phyloP scores from a whole-genome alignment of 2,888 invertebrate genomes.

The Polietes domitor region DNA sequence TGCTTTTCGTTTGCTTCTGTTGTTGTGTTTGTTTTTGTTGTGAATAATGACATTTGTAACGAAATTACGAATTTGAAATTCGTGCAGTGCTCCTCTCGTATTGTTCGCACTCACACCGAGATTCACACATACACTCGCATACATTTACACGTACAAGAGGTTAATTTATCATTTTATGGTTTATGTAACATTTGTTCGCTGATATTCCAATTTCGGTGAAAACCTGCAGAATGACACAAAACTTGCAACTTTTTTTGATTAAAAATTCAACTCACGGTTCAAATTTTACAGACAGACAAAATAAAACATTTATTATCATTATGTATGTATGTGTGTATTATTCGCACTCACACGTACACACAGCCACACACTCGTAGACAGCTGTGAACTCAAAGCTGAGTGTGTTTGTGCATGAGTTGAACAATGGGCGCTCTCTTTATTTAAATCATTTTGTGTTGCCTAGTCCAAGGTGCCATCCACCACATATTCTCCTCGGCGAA shows the following conservation, averaged over 20 bases:
- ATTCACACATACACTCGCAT: background rate
- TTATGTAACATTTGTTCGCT: conserved; percentile 20
- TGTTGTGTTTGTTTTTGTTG: too few species aligned
- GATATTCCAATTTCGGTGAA: background rate
- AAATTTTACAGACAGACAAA: conserved; percentile 30
- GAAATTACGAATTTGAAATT: conserved; percentile 16
- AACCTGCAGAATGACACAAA: background rate
- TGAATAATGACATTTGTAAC: conserved; percentile 9
- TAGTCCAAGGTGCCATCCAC: background rate
- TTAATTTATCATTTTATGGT: conserved; percentile 43
- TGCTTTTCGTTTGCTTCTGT: too few species aligned
- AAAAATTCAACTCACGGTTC: conserved; percentile 35
- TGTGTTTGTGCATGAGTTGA: background rate
- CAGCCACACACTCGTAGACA: background rate
- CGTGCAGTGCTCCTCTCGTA: background rate
- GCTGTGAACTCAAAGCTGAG: background rate
- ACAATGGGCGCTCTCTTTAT: conserved; percentile 16
- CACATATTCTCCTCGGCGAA: background rate
- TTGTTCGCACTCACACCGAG: background rate
- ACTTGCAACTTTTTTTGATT: conserved; percentile 6
- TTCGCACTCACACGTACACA: conserved; percentile 5
- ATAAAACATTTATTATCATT: conserved; percentile 44
- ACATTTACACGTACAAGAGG: background rate
- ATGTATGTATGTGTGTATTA: too few species aligned
- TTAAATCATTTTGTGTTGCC: conserved; percentile 17